Percentiles rank a stretch among this genome's conserved stretches.
Conservation (phyloP, 2,797 vertebrate genomes). For the Okamejei kenojei region DNA sequence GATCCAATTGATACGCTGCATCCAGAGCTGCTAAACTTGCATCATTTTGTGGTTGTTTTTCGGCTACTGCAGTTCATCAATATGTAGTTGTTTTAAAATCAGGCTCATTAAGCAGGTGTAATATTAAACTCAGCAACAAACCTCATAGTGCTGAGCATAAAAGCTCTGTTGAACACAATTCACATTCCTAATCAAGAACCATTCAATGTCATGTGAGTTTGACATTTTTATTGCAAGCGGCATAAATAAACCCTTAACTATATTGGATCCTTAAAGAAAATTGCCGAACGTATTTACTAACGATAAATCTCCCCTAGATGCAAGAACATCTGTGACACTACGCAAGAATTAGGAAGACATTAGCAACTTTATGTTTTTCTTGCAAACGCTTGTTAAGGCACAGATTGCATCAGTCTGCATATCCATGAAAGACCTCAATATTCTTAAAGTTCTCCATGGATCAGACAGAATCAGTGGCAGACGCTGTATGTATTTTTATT, state of each 20-base stretch:
- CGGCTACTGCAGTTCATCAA: neutral
- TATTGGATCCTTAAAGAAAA: neutral
- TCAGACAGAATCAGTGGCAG: slow-evolving; percentile 25
- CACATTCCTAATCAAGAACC: neutral
- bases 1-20: slow-evolving; percentile 24
- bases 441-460: slow-evolving; percentile 22
- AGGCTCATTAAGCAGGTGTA: neutral
- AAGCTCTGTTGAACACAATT: neutral
- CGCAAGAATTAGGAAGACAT: slow-evolving; percentile 13
- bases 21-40: neutral
- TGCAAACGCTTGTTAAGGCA: slow-evolving; percentile 2
- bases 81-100: neutral
- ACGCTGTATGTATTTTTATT: slow-evolving; percentile 36
- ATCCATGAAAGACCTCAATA: slow-evolving; percentile 35
- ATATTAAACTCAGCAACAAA: neutral
- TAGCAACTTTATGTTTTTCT: slow-evolving; percentile 8
- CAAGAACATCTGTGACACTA: neutral
- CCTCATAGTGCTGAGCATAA: neutral
- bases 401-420: slow-evolving; percentile 29
- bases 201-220: neutral
- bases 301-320: slow-evolving; percentile 11
- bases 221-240: neutral
- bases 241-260: neutral
- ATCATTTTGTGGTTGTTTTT: neutral
- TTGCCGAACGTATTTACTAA: neutral